These are phyloP conservation scores for Casuarius casuarius DNA, from an alignment of 2,113 vertebrate species.

Conservation along the genomic window DNA sequence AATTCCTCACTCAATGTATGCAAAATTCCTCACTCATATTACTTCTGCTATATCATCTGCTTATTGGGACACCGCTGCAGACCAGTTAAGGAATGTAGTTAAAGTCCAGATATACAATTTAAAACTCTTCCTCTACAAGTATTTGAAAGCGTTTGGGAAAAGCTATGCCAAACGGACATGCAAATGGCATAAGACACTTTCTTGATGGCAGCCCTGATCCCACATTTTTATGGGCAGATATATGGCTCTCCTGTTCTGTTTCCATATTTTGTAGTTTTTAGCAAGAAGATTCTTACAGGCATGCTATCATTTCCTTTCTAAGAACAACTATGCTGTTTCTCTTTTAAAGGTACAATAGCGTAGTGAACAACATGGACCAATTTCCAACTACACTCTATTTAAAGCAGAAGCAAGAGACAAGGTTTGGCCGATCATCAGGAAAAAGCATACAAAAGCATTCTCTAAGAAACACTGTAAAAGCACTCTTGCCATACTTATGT, in stretches of 20 bases:
- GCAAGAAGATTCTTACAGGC: not conserved
- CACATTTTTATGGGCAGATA: not conserved
- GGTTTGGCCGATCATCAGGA: not conserved
- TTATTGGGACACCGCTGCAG: not conserved
- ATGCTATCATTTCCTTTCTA: not conserved
- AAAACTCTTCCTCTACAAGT: not conserved
- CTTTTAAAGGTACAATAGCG: not conserved
- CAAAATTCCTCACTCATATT: not conserved
- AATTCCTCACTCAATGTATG: too few relatives aligned
- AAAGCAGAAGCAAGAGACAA: not conserved
- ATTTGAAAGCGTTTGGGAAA: not conserved
- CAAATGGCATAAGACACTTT: not conserved
- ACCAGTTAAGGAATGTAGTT: not conserved
- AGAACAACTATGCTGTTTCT: accelerated
- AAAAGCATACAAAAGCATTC: not conserved
- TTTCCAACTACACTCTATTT: not conserved
- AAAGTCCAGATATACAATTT: not conserved
- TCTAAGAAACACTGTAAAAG: not conserved
- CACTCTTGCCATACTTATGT: slow-evolving; percentile 77
- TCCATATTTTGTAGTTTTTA: not conserved
- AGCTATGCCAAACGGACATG: not conserved
- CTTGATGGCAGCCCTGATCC: not conserved
- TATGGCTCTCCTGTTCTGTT: not conserved
- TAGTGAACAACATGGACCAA: not conserved
- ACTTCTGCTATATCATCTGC: not conserved